Conservation (phyloP, 2,888 invertebrate species). For the Pristionchus exspectatus region DNA sequence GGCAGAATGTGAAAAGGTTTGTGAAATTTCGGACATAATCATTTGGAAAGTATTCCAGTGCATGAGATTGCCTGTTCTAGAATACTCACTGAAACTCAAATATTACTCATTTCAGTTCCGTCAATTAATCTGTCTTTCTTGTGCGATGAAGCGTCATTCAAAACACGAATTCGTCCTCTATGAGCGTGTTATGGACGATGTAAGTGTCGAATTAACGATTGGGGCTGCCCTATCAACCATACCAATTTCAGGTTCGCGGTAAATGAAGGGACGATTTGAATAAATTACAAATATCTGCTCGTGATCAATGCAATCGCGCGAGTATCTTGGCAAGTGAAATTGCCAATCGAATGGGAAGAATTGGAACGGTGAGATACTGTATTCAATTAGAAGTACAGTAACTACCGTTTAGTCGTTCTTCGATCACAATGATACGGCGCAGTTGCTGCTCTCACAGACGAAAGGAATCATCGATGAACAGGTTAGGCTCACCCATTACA, state of each 20-base stretch:
- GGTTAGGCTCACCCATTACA: neutral
- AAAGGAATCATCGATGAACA: neutral
- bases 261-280: neutral
- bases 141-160: neutral
- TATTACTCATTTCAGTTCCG: neutral
- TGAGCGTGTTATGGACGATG: conserved; percentile 15
- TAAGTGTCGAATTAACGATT: neutral
- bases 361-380: conserved; percentile 17
- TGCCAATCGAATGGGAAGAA: neutral
- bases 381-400: neutral
- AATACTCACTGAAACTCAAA: neutral
- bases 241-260: neutral
- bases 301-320: neutral
- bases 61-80: neutral
- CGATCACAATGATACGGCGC: neutral
- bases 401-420: neutral
- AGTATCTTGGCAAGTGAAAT: neutral
- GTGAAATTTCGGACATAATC: neutral
- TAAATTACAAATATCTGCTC: neutral
- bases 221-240: neutral
- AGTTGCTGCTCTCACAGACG: neutral
- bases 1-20: neutral
- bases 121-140: conserved; percentile 5
- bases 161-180: conserved; percentile 27
- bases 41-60: neutral